Evolutionary conservation across 2,888 invertebrate genomes (phyloP).

Genomic region (Apamea epomidion): DNA sequence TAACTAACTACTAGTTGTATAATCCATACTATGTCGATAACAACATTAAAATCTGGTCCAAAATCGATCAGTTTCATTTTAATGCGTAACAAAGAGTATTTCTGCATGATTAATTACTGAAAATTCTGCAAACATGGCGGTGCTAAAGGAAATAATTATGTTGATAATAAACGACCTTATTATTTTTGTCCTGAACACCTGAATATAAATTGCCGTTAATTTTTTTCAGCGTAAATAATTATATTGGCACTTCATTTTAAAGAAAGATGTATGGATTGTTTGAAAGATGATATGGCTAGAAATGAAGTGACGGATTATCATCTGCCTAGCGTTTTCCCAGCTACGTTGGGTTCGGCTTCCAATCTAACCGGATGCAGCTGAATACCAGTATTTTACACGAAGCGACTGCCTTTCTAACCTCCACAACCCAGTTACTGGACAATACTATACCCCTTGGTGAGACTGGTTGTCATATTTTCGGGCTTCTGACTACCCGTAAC

Average conservation of each 20-base stretch:
- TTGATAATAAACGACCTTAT: background rate
- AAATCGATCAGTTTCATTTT: background rate
- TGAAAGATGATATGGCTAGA: background rate
- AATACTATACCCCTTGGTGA: too few relatives aligned
- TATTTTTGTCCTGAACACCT: background rate
- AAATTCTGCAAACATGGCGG: background rate
- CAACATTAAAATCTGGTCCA: background rate
- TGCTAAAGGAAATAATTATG: background rate
- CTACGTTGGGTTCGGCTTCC: background rate
- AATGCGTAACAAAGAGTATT: background rate
- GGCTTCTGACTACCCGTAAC: too few relatives aligned
- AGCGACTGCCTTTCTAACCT: background rate
- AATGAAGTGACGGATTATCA: background rate
- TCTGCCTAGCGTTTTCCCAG: background rate
- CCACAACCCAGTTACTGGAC: background rate
- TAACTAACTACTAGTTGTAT: background rate
- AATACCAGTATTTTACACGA: background rate
- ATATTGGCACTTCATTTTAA: background rate
- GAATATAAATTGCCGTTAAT: background rate
- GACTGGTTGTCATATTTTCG: too few relatives aligned
- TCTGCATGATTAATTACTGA: slow-evolving; percentile 12
- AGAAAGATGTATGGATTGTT: background rate
- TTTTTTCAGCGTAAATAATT: background rate
- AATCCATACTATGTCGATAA: background rate
- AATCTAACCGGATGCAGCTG: background rate